These are phyloP conservation scores for Clostera curtula DNA, from an alignment of 2,888 invertebrate genomes.

Conservation along the genomic window DNA sequence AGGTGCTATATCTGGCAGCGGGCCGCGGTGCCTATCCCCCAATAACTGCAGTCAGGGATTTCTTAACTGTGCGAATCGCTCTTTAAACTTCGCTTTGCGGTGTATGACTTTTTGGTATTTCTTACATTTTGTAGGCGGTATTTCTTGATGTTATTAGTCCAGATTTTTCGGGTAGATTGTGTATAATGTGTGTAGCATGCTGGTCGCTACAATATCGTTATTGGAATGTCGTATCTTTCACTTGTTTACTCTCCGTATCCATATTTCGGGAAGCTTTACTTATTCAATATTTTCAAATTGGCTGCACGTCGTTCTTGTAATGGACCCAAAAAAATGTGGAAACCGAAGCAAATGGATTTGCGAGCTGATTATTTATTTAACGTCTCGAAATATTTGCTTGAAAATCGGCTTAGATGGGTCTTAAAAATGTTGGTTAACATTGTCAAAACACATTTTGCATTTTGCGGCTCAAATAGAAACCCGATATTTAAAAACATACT, in stretches of 20 bases:
- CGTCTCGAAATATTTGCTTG: slow-evolving; percentile 33
- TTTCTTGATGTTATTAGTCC: too few species aligned
- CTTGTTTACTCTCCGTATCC: slow-evolving; percentile 32
- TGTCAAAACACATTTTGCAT: slow-evolving; percentile 7
- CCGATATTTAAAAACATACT: too few species aligned
- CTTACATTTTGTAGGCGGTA: too few species aligned
- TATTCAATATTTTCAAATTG: slow-evolving; percentile 72
- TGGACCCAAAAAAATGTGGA: slow-evolving; percentile 58
- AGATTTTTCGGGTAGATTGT: too few species aligned
- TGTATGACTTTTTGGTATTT: too few species aligned
- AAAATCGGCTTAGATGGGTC: slow-evolving; percentile 20
- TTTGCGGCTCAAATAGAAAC: too few species aligned
- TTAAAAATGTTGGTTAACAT: too few species aligned
- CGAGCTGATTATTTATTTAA: slow-evolving; percentile 60
- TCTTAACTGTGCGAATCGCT: too few species aligned
- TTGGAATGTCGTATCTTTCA: slow-evolving; percentile 9
- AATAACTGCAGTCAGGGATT: too few species aligned
- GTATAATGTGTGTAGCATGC: neutral
- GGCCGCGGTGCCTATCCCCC: too few species aligned
- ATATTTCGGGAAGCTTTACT: slow-evolving; percentile 55
- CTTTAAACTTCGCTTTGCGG: too few species aligned
- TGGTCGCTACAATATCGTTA: neutral
- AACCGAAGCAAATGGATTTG: slow-evolving; percentile 62
- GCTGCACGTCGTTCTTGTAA: slow-evolving; percentile 52
- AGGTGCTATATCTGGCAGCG: too few species aligned